These are phyloP conservation scores for Brachirus orientalis DNA, from an alignment of 2,113 vertebrate genomes.

Conservation along the genomic window DNA sequence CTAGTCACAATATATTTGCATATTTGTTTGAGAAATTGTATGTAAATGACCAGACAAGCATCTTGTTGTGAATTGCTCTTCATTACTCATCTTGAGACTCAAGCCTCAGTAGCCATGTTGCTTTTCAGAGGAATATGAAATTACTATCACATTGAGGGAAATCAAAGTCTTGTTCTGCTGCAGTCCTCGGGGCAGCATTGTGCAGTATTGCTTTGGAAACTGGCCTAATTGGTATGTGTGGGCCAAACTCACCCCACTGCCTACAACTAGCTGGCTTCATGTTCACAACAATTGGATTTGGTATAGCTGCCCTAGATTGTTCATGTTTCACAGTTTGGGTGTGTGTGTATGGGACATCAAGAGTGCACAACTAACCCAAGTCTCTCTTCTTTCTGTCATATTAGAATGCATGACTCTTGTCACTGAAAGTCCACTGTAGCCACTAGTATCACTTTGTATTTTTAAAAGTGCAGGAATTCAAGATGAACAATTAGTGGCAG, in stretches of 20 bases:
- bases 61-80: constrained; percentile 55
- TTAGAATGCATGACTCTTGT: constrained; percentile 70
- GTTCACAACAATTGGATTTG: constrained; percentile 82
- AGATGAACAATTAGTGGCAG: constrained; percentile 72
- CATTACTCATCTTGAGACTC: constrained; percentile 60
- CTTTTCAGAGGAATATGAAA: constrained; percentile 78
- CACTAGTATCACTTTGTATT: constrained; percentile 60
- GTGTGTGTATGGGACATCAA: constrained; percentile 55
- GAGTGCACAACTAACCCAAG: constrained; percentile 65
- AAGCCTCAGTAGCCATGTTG: constrained; percentile 71
- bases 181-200: constrained; percentile 77
- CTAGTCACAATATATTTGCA: constrained; percentile 15
- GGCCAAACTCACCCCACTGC: constrained; percentile 79
- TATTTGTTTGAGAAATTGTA: constrained; percentile 51
- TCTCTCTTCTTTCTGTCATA: constrained; percentile 54
- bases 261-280: constrained; percentile 80
- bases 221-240: constrained; percentile 83
- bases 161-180: constrained; percentile 80
- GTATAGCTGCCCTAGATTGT: constrained; percentile 81
- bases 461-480: constrained; percentile 56
- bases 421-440: constrained; percentile 60
- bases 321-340: constrained; percentile 68
- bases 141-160: constrained; percentile 80
- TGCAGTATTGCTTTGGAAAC: constrained; percentile 79
- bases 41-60: constrained; percentile 61